Conservation (phyloP, 2,888 invertebrate species). For the Gymnoscelis rufifasciata region DNA sequence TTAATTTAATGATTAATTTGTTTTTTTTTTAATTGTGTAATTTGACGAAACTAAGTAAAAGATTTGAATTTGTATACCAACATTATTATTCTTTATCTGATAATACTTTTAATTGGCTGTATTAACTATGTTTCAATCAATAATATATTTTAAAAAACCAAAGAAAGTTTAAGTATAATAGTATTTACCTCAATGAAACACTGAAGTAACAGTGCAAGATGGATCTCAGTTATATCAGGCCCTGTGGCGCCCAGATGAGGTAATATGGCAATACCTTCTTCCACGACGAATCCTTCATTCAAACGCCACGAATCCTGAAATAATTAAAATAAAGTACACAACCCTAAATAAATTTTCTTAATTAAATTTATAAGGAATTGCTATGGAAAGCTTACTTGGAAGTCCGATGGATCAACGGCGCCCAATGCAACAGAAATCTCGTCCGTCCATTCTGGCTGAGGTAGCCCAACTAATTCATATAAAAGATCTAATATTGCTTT, state of each 20-base stretch:
- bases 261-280: slow-evolving; percentile 91
- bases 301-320: slow-evolving; percentile 89
- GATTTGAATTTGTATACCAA: no score
- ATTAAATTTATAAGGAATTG: no score
- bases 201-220: slow-evolving; percentile 91
- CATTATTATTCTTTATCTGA: no score
- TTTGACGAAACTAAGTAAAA: no score
- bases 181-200: slow-evolving; percentile 91
- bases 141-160: no score
- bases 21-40: no score
- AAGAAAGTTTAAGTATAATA: no score
- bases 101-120: no score
- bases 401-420: slow-evolving; percentile 92
- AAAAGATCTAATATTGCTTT: slow-evolving; percentile 95
- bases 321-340: not conserved
- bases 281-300: slow-evolving; percentile 95
- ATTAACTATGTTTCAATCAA: no score
- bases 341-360: not conserved
- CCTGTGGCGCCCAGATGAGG: slow-evolving; percentile 91
- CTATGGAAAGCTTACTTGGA: slow-evolving; percentile 65
- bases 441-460: slow-evolving; percentile 95
- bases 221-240: slow-evolving; percentile 94
- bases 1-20: no score
- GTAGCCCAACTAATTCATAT: slow-evolving; percentile 92
- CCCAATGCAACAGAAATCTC: slow-evolving; percentile 93